Conservation (phyloP, 2,888 invertebrate species). For the Ophraella communa region DNA sequence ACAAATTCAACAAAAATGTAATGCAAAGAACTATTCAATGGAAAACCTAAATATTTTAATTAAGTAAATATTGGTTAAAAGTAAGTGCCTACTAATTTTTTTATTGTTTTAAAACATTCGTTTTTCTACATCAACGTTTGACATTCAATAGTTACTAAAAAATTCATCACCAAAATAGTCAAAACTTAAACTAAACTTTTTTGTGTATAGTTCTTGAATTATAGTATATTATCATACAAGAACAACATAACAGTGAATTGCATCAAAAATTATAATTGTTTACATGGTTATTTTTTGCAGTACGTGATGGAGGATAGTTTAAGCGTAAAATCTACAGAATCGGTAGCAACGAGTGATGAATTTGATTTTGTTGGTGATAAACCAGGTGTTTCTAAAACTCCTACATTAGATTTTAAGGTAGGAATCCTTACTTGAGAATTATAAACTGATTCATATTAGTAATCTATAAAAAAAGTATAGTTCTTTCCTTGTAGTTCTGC, state of each 20-base stretch:
- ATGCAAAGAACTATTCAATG: background rate
- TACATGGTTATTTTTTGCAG: slow-evolving; percentile 17
- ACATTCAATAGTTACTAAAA: background rate
- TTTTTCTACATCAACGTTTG: background rate
- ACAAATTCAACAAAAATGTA: background rate
- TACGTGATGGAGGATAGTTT: slow-evolving; percentile 70
- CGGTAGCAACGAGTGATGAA: slow-evolving; percentile 73
- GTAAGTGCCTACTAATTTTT: background rate
- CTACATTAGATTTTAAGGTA: slow-evolving; percentile 66
- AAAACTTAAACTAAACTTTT: background rate
- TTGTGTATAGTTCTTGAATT: background rate
- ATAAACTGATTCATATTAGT: background rate
- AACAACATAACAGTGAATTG: background rate
- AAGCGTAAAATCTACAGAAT: slow-evolving; percentile 74
- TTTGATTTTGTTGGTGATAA: slow-evolving; percentile 71
- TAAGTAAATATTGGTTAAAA: background rate
- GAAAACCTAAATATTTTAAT: background rate
- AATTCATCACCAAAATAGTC: background rate
- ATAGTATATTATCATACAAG: background rate
- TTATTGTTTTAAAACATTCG: background rate
- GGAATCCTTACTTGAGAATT: background rate
- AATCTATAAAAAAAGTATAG: background rate
- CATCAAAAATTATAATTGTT: background rate
- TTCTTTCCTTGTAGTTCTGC: too few relatives aligned
- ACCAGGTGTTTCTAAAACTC: slow-evolving; percentile 60